Evolutionary conservation across 2,888 invertebrate genomes (phyloP).

Genomic region (Tridacna crocea): DNA sequence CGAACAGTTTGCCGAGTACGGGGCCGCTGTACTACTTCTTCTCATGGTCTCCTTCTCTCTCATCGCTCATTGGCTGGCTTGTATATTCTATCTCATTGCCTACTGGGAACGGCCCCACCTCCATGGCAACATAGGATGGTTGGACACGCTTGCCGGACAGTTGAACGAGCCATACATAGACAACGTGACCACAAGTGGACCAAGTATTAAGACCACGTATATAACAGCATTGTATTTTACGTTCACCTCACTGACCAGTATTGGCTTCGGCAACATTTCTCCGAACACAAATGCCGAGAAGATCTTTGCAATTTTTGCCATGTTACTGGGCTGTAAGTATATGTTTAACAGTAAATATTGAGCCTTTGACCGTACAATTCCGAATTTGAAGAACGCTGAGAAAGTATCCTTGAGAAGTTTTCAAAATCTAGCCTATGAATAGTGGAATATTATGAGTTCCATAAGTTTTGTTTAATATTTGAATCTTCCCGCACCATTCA

Average conservation of each 20-base stretch:
- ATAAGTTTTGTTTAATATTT: too few relatives aligned
- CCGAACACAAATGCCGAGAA: conserved; percentile 84
- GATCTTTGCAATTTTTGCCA: conserved; percentile 84
- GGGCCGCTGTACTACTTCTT: conserved; percentile 83
- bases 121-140: conserved; percentile 73
- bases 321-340: conserved; percentile 84
- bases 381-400: too few relatives aligned
- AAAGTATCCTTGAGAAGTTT: too few relatives aligned
- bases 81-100: conserved; percentile 84
- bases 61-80: conserved; percentile 84
- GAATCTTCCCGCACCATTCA: too few relatives aligned
- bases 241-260: conserved; percentile 84
- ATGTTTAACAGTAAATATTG: too few relatives aligned
- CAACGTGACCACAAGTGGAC: conserved; percentile 83
- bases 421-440: too few relatives aligned
- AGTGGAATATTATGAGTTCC: too few relatives aligned
- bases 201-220: conserved; percentile 82
- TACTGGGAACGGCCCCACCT: conserved; percentile 82
- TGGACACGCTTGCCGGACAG: conserved; percentile 81
- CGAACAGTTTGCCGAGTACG: conserved; percentile 84
- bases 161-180: conserved; percentile 77
- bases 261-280: conserved; percentile 84
- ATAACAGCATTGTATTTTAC: conserved; percentile 84
- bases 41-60: conserved; percentile 84
- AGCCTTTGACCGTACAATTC: too few relatives aligned